These are phyloP conservation scores for Silurus asotus DNA, from an alignment of 2,113 vertebrate species.

Conservation along the genomic window DNA sequence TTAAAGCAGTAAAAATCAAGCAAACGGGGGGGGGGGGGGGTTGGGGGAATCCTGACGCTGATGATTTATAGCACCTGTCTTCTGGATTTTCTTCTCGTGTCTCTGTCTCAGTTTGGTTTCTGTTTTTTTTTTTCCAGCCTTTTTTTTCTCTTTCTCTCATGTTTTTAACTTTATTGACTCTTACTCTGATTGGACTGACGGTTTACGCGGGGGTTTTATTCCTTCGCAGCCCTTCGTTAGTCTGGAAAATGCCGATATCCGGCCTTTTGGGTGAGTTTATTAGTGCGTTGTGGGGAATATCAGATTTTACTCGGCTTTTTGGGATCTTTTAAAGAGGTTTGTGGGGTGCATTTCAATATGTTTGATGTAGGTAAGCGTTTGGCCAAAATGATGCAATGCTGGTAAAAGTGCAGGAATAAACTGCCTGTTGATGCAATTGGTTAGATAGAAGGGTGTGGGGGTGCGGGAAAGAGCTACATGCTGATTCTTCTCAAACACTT, in stretches of 20 bases:
- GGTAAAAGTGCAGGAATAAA: slow-evolving; percentile 28
- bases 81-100: not conserved
- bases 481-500: no score
- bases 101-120: not conserved
- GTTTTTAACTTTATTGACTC: slow-evolving; percentile 49
- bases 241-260: slow-evolving; percentile 12
- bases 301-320: slow-evolving; percentile 15
- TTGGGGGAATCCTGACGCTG: not conserved
- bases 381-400: slow-evolving; percentile 5
- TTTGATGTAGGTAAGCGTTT: slow-evolving; percentile 28
- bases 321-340: slow-evolving; percentile 23
- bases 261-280: slow-evolving; percentile 20
- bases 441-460: not conserved
- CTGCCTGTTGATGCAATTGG: slow-evolving; percentile 25
- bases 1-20: slow-evolving; percentile 51
- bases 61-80: slow-evolving; percentile 28
- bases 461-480: not conserved
- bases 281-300: not conserved
- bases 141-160: not conserved
- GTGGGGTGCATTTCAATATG: slow-evolving; percentile 34
- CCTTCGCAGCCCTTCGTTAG: not conserved
- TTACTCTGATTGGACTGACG: slow-evolving; percentile 43
- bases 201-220: not conserved
- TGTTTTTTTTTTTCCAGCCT: not conserved
- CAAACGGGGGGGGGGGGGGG: slow-evolving; percentile 4